These are phyloP conservation scores for Diarsia dahlii DNA, from an alignment of 2,888 invertebrate genomes.

Conservation along the genomic window DNA sequence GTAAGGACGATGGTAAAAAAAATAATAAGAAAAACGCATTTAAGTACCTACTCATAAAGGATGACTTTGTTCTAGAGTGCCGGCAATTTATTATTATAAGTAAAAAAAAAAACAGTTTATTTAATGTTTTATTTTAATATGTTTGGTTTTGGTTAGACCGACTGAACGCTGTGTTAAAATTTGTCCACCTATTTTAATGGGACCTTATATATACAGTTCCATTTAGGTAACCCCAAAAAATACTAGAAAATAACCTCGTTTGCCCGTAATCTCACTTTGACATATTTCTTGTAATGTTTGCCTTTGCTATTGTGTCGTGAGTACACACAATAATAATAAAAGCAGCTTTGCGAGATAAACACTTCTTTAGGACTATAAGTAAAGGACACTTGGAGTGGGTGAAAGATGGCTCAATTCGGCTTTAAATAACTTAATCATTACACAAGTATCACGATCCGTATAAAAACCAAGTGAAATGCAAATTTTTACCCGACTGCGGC, in stretches of 20 bases:
- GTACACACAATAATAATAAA: conserved; percentile 33
- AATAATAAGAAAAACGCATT: no score
- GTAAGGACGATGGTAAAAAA: no score
- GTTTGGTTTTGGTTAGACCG: no score
- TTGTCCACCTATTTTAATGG: no score
- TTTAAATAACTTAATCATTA: not conserved
- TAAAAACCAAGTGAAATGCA: no score
- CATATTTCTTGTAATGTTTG: conserved; percentile 25
- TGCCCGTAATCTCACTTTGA: conserved; percentile 10
- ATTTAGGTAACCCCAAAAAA: not conserved
- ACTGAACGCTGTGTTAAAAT: no score
- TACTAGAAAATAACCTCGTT: not conserved
- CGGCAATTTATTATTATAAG: no score
- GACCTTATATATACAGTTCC: not conserved
- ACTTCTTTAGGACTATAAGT: conserved; percentile 13
- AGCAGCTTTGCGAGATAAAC: conserved; percentile 32
- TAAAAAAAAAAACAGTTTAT: no score
- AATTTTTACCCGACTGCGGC: not conserved
- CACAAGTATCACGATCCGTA: not conserved
- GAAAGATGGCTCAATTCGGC: conserved; percentile 8
- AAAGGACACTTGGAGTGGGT: no score
- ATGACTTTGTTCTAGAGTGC: no score
- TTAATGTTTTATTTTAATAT: no score
- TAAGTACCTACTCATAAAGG: no score
- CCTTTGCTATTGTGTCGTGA: conserved; percentile 24